Percentiles rank a stretch among this genome's conserved stretches.
phyloP scores from a whole-genome alignment of 2,797 vertebrate genomes.

The Dendrocincla fuliginosa region DNA sequence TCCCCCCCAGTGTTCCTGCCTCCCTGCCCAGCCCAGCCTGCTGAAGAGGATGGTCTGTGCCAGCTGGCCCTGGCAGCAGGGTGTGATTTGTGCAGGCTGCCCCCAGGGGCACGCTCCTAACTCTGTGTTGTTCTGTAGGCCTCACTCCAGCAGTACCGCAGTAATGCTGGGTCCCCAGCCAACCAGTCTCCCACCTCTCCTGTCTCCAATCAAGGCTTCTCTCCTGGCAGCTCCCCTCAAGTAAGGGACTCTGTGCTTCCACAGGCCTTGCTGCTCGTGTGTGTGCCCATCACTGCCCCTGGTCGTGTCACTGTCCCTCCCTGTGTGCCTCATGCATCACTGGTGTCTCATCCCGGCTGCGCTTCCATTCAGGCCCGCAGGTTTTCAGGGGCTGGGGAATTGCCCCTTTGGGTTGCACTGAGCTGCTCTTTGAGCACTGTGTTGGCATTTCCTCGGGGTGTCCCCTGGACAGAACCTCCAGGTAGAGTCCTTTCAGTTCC shows the following conservation, averaged over 20 bases:
- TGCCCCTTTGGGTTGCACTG: neutral
- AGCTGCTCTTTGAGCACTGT: neutral
- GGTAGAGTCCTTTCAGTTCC: fast-evolving
- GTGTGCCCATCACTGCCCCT: constrained; percentile 56
- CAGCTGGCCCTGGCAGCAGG: neutral
- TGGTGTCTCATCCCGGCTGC: constrained; percentile 42
- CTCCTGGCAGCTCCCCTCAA: constrained; percentile 98
- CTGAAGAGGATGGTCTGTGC: neutral
- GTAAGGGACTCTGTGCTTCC: constrained; percentile 85
- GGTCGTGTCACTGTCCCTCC: constrained; percentile 34
- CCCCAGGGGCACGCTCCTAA: constrained; percentile 60
- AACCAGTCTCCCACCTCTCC: constrained; percentile 99
- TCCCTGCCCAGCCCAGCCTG: neutral
- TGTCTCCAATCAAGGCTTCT: constrained; percentile 99
- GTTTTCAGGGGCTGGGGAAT: neutral
- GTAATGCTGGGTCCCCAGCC: constrained; percentile 95
- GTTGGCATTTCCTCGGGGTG: neutral
- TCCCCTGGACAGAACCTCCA: neutral
- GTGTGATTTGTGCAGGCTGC: neutral
- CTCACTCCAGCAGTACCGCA: constrained; percentile 98
- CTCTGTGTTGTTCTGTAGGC: constrained; percentile 84
- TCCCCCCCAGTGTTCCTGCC: neutral
- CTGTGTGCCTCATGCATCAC: constrained; percentile 74
- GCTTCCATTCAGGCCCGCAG: neutral
- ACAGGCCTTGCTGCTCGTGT: constrained; percentile 48